These are phyloP conservation scores for Acanthiza pusilla DNA, from an alignment of 2,797 vertebrate genomes.

Conservation along the genomic window DNA sequence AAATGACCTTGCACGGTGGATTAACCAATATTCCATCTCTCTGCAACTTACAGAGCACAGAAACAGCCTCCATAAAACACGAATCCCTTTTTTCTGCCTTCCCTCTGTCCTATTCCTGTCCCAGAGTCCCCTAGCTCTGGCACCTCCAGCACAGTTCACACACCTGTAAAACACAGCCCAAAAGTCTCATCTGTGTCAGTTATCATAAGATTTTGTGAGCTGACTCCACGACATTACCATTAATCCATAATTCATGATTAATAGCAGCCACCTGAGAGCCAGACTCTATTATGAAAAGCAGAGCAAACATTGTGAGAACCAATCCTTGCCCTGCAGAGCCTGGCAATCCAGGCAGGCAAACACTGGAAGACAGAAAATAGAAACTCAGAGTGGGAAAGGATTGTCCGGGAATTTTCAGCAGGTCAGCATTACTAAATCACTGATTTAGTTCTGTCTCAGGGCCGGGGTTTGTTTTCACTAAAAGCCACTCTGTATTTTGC, in stretches of 20 bases:
- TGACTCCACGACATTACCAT: background rate
- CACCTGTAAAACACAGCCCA: background rate
- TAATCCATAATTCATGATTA: constrained; percentile 20
- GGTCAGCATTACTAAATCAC: background rate
- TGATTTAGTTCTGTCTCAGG: background rate
- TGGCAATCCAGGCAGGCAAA: background rate
- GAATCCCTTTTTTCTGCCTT: background rate
- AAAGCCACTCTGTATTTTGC: background rate
- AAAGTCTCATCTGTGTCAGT: background rate
- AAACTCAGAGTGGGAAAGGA: background rate
- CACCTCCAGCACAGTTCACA: background rate
- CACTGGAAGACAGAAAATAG: background rate
- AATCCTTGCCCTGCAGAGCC: background rate
- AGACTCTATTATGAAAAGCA: background rate
- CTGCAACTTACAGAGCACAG: background rate
- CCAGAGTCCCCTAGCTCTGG: background rate
- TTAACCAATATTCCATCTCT: background rate
- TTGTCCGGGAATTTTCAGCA: background rate
- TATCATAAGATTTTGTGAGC: background rate
- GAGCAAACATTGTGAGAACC: background rate
- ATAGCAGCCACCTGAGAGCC: background rate
- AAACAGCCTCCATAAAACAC: background rate
- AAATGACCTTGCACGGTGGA: background rate
- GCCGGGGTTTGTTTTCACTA: background rate
- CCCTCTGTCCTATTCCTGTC: background rate